Conservation (phyloP, 2,113 vertebrate genomes). For the Lagopus muta region DNA sequence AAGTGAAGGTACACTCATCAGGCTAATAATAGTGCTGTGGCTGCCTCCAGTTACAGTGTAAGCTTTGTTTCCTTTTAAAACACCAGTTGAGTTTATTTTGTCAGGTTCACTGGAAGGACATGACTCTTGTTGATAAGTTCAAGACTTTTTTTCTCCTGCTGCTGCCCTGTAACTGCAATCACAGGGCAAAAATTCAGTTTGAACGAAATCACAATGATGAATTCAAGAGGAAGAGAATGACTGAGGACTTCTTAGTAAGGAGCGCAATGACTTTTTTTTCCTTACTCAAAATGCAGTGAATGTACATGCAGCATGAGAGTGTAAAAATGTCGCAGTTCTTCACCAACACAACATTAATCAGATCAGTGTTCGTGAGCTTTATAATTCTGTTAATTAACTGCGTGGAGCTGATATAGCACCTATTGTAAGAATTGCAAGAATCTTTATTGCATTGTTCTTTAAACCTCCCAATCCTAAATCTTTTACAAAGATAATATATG, state of each 20-base stretch:
- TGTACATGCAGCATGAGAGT: not conserved
- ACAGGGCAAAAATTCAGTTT: not conserved
- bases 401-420: not conserved
- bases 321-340: not conserved
- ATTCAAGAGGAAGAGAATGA: not conserved
- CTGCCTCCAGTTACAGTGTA: not conserved
- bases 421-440: not conserved
- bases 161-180: not conserved
- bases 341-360: not conserved
- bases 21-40: not conserved
- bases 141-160: not conserved
- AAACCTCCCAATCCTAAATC: not conserved
- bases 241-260: not conserved
- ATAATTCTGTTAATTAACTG: not conserved
- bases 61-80: not conserved
- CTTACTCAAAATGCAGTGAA: not conserved
- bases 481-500: not conserved
- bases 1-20: not conserved
- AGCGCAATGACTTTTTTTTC: not conserved
- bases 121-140: not conserved
- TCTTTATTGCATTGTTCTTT: not conserved
- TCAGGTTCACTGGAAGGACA: not conserved
- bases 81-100: not conserved
- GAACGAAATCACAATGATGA: not conserved
- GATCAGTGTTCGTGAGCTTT: not conserved